Percentiles rank a stretch among this genome's conserved stretches.
phyloP scores from a whole-genome alignment of 1,140 invertebrate species.

The Solen grandis region DNA sequence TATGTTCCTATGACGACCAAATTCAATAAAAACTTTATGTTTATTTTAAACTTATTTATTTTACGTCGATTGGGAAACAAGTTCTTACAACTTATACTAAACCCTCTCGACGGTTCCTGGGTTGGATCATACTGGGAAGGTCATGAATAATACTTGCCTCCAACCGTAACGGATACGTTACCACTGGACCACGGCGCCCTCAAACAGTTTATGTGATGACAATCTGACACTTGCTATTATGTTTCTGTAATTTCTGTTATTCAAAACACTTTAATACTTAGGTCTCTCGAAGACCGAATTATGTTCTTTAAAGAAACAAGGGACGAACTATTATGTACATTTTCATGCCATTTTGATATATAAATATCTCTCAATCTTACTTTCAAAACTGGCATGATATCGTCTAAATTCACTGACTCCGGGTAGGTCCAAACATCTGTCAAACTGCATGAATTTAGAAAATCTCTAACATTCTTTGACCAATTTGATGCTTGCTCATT shows the following conservation, averaged over 20 bases:
- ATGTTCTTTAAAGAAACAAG: background rate
- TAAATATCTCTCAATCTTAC: background rate
- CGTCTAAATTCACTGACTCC: background rate
- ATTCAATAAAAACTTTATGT: no score
- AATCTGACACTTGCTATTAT: background rate
- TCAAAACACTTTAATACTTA: background rate
- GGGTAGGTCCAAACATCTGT: conserved; percentile 1
- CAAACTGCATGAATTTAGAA: background rate
- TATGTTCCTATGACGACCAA: background rate
- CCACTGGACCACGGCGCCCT: no score
- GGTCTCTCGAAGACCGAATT: background rate
- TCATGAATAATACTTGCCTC: no score
- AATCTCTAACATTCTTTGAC: background rate
- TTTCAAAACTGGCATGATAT: background rate
- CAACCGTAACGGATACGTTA: no score
- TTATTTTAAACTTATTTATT: no score
- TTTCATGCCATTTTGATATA: background rate
- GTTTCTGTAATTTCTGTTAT: background rate
- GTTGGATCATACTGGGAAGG: no score
- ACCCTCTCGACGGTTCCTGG: no score
- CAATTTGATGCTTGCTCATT: background rate
- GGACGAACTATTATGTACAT: background rate
- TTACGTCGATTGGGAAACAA: no score
- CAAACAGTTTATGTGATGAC: background rate
- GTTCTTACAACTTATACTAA: no score